Conservation (phyloP, 2,888 invertebrate genomes). For the Beris morrisii region DNA sequence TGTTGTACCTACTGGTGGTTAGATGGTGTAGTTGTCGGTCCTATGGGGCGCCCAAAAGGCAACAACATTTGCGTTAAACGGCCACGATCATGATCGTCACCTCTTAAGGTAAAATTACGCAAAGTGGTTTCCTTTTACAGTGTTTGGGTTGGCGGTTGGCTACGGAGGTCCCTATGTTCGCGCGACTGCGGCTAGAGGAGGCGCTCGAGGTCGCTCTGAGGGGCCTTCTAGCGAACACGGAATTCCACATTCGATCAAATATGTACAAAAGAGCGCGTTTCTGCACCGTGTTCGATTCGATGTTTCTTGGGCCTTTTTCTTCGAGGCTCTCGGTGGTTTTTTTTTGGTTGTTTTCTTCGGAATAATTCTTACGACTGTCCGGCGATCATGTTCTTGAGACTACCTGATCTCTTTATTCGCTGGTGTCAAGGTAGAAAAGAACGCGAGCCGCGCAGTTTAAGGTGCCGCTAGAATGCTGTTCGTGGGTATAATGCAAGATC, state of each 20-base stretch:
- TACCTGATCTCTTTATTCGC: too few relatives aligned
- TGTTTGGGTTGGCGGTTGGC: neutral
- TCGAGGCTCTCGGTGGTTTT: too few relatives aligned
- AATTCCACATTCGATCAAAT: neutral
- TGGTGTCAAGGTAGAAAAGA: too few relatives aligned
- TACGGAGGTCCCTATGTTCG: neutral
- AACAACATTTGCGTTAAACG: conserved; percentile 27
- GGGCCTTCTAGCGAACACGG: neutral
- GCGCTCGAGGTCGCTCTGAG: neutral
- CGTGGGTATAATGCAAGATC: too few relatives aligned
- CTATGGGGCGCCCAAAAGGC: conserved; percentile 22
- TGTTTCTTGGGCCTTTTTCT: too few relatives aligned
- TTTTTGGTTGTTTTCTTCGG: too few relatives aligned
- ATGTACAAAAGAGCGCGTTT: neutral
- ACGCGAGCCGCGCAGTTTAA: too few relatives aligned
- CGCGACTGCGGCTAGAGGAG: neutral
- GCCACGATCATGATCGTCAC: conserved; percentile 35
- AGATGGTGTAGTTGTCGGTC: neutral
- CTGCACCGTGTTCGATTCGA: too few relatives aligned
- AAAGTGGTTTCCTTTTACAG: conserved; percentile 29
- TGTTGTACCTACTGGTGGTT: conserved; percentile 6
- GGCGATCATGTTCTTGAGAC: too few relatives aligned
- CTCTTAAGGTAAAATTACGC: conserved; percentile 35
- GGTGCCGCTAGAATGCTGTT: too few relatives aligned
- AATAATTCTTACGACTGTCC: too few relatives aligned